These are phyloP conservation scores for Asarcornis scutulata DNA, from an alignment of 2,113 vertebrate genomes.

Conservation along the genomic window DNA sequence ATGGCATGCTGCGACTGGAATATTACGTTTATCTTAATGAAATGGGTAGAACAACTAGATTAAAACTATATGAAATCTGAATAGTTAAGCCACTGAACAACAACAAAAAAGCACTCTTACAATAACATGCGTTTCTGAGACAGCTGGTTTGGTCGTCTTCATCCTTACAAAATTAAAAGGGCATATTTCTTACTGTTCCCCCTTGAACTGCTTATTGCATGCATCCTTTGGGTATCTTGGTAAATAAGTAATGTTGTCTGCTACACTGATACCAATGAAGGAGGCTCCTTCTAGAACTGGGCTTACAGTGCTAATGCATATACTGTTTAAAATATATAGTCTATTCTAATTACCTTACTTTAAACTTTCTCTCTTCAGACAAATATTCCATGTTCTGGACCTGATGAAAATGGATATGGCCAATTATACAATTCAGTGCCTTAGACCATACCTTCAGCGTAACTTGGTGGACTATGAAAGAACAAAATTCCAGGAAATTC, in stretches of 20 bases:
- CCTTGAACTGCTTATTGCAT: neutral
- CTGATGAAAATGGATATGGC: constrained; percentile 91
- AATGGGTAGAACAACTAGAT: neutral
- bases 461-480: constrained; percentile 91
- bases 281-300: neutral
- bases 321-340: neutral
- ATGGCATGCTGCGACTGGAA: neutral
- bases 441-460: constrained; percentile 85
- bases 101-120: neutral
- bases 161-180: neutral
- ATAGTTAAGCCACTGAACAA: neutral
- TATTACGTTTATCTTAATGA: neutral
- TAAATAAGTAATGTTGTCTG: neutral
- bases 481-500: constrained; percentile 89
- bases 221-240: neutral
- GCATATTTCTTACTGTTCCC: neutral
- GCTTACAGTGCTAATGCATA: neutral
- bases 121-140: neutral
- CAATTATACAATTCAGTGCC: constrained; percentile 83
- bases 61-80: neutral
- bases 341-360: neutral
- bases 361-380: constrained; percentile 70
- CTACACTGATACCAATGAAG: neutral
- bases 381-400: constrained; percentile 93
- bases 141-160: neutral